Percentiles rank a stretch among this genome's conserved stretches.
Evolutionary conservation across 2,797 vertebrate species (phyloP).

Genomic region (Kryptopterus vitreolus): DNA sequence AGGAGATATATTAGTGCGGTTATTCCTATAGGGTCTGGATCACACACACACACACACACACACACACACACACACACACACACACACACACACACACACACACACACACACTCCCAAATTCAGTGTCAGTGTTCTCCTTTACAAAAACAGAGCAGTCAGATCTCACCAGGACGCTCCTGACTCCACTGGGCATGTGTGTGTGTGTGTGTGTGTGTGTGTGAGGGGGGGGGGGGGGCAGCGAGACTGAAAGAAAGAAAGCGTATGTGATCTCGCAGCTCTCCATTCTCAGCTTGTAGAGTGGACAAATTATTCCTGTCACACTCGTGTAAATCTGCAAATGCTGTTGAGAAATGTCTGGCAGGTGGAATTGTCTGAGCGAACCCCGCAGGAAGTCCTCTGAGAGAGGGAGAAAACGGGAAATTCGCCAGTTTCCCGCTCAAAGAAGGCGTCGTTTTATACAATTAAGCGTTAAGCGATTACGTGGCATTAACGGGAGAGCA

Average conservation of each 20-base stretch:
- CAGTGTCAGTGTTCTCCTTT: slow-evolving; percentile 5
- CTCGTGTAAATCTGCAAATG: slow-evolving; percentile 46
- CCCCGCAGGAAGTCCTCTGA: slow-evolving; percentile 25
- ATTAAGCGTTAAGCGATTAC: background rate
- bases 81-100: no score
- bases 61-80: no score
- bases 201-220: no score
- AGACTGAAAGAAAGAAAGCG: background rate
- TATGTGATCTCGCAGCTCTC: background rate
- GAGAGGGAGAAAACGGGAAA: slow-evolving; percentile 24
- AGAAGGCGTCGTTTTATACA: slow-evolving; percentile 7
- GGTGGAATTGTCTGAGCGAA: slow-evolving; percentile 42
- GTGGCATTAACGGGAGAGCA: slow-evolving; percentile 21
- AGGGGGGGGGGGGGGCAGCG: background rate
- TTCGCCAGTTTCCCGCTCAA: background rate
- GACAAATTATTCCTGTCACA: slow-evolving; percentile 46
- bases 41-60: no score
- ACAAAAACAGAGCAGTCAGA: slow-evolving; percentile 28
- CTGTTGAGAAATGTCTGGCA: slow-evolving; percentile 46
- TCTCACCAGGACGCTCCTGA: slow-evolving; percentile 24
- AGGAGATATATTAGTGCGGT: background rate
- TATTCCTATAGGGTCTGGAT: background rate
- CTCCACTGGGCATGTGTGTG: no score
- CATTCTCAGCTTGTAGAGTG: slow-evolving; percentile 41
- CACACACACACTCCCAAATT: background rate